Evolutionary conservation across 35 echinoderm and acorn worm species (phyloP).

Genomic region (Heliocidaris erythrogramma): DNA sequence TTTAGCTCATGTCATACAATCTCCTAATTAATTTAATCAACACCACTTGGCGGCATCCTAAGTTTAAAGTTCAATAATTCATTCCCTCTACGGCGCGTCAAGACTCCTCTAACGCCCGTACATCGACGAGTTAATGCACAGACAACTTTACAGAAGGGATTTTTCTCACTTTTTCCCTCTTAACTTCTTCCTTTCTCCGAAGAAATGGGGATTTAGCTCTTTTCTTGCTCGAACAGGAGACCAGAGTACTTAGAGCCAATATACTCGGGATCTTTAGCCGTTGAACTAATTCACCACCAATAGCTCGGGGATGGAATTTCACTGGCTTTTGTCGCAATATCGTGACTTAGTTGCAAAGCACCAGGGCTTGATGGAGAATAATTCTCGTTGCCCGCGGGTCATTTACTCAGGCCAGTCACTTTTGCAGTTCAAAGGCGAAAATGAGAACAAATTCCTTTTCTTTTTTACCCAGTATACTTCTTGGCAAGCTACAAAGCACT

Average conservation of each 20-base stretch:
- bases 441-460: conserved; percentile 36
- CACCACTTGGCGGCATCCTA: conserved; percentile 15
- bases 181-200: background rate
- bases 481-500: background rate
- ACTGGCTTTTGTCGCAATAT: conserved; percentile 39
- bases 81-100: background rate
- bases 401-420: conserved; percentile 42
- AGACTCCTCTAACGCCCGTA: conserved; percentile 4
- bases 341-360: conserved; percentile 42
- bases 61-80: conserved; percentile 36
- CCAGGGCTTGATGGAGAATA: conserved; percentile 27
- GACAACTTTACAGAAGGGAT: conserved; percentile 34
- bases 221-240: conserved; percentile 23
- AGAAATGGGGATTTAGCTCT: conserved; percentile 8
- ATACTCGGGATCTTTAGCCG: conserved; percentile 37
- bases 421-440: conserved; percentile 38
- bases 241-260: conserved; percentile 43
- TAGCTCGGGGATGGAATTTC: conserved; percentile 44
- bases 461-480: background rate
- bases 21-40: conserved; percentile 43
- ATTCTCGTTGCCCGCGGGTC: conserved; percentile 18
- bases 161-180: background rate
- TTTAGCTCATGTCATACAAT: conserved; percentile 33
- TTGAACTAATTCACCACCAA: conserved; percentile 34
- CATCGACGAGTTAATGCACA: background rate